Base-by-base conservation (phyloP, 2,888 invertebrate genomes). In the Himalopsyche japonica region DNA sequence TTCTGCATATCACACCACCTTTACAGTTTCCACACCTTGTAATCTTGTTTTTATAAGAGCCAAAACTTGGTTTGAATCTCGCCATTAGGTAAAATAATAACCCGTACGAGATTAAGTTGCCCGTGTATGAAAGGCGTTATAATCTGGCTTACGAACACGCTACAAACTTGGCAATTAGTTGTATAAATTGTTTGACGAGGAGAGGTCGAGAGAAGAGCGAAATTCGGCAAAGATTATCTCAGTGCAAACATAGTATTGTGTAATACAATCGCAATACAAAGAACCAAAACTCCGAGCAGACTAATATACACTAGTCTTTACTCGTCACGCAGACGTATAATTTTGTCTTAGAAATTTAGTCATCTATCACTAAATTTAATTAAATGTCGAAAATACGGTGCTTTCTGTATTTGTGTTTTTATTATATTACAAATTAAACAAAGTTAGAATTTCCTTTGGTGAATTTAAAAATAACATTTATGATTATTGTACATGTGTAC, bases 131-230 rank as follows among this genome's bases (percentile, higher is more conserved):
- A 79, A 79, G 18, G 82, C n/a, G 79, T 79, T 83, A 81, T 85
- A 85, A 85, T 85, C 83, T 76, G 79, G 81, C 83, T 85, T 83
- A 83, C 24, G 20, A 64, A 78, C 49, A 76, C 47, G 78, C 79
- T 79, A 70, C 82, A 64, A 86, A 86, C 85, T 86, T 86, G 77
- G 84, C 85, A 86, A 86, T 86, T 86, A 86, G 85, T 81, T 43
- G 81, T 57, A 80, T 76, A 80, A 49, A 64, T 70, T 80, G 79
- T 82, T 64, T 79, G 76, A 70, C 77, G 76, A 49, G 80, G 79
- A 80, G 77, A 81, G 27, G 57, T 77, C 47, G 82, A 76, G 49
- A 70, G 83, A 32, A 80, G 79, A 43, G 81, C 47, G 81, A 81
- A 80, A 79, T 85, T 83, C 70, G 47, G 43, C 64, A 76, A 80